A percentile compares a stretch with the other conserved stretches of the same genome.
Conservation (phyloP, 2,888 invertebrate species). For the Drosophila ezoana region DNA sequence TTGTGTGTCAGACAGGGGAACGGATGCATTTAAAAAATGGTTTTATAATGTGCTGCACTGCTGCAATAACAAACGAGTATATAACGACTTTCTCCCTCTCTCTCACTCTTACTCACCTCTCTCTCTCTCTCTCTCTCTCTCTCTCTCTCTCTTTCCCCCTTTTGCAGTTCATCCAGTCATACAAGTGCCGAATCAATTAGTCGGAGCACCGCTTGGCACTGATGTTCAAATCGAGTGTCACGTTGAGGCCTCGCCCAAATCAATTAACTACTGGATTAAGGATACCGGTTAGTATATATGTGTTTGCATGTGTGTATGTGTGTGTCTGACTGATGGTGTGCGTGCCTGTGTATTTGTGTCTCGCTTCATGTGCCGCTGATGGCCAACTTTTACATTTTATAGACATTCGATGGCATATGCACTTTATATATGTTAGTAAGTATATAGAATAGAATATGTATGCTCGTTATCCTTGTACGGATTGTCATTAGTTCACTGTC, state of each 20-base stretch:
- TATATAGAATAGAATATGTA: constrained; percentile 40
- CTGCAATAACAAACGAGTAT: constrained; percentile 34
- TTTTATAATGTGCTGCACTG: constrained; percentile 54
- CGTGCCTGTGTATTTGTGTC: neutral
- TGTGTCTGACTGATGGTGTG: constrained; percentile 12
- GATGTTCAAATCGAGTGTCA: constrained; percentile 95
- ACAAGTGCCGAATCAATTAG: constrained; percentile 96
- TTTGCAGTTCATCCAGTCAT: constrained; percentile 94
- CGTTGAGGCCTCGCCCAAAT: constrained; percentile 95
- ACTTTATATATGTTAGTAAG: constrained; percentile 3
- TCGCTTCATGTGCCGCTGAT: constrained; percentile 37
- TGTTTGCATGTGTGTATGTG: constrained; percentile 8
- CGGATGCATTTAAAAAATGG: constrained; percentile 45
- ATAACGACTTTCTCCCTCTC: constrained; percentile 17
- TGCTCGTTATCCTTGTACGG: constrained; percentile 23
- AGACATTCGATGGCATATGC: constrained; percentile 64
- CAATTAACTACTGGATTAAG: constrained; percentile 96
- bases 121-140: neutral
- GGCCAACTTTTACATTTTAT: constrained; percentile 76
- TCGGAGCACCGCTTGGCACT: constrained; percentile 94
- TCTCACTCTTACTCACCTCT: neutral
- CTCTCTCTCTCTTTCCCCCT: constrained; percentile 45
- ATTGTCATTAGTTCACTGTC: constrained; percentile 74
- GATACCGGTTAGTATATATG: constrained; percentile 89
- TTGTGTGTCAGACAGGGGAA: neutral